phyloP scores from a whole-genome alignment of 2,888 invertebrate genomes.

The Hesperia comma region DNA sequence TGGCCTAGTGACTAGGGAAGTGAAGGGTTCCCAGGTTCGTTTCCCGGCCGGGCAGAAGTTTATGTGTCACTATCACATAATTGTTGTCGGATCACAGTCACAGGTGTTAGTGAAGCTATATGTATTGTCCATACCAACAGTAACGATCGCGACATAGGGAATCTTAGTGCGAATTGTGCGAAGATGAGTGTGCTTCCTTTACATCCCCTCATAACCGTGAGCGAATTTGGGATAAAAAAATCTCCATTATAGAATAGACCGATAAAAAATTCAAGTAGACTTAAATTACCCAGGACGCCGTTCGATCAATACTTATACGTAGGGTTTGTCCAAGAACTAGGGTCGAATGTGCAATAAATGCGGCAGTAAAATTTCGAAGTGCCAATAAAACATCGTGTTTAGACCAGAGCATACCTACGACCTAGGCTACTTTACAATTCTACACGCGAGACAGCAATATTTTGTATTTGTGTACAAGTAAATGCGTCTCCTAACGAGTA shows the following conservation, averaged over 20 bases:
- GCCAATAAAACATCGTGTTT: neutral
- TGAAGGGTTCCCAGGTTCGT: too few species aligned
- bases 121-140: too few species aligned
- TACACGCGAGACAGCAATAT: neutral
- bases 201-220: too few species aligned
- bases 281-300: constrained; percentile 2
- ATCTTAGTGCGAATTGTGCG: too few species aligned
- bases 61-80: too few species aligned
- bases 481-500: neutral
- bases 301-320: neutral
- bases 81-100: too few species aligned
- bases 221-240: too few species aligned
- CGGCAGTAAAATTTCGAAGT: neutral
- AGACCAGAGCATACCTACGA: neutral
- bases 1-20: too few species aligned
- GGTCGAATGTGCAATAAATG: neutral
- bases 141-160: too few species aligned
- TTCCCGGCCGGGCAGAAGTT: too few species aligned
- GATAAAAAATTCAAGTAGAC: constrained; percentile 11
- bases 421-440: neutral
- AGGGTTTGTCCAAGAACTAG: neutral
- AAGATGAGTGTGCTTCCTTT: too few species aligned
- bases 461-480: neutral
- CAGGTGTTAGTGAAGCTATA: too few species aligned
- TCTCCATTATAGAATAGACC: neutral